Evolutionary conservation across 2,797 vertebrate genomes (phyloP).

Genomic region (Leptodactylus fallax): DNA sequence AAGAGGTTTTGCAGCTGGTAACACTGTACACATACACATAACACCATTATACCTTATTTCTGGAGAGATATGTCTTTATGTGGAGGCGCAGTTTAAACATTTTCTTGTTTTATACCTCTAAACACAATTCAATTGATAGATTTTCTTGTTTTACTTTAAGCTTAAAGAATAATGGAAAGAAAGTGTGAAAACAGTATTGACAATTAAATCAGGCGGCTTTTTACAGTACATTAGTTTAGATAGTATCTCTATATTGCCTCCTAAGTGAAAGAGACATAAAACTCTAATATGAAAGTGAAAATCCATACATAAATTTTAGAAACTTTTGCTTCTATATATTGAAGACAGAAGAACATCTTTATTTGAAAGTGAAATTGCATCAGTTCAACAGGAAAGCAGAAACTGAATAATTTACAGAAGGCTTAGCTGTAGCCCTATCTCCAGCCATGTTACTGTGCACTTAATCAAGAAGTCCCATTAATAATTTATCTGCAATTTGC

Average conservation of each 20-base stretch:
- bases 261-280: neutral
- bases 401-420: slow-evolving; percentile 29
- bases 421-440: slow-evolving; percentile 6
- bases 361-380: slow-evolving; percentile 20
- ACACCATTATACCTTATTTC: too few relatives aligned
- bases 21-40: too few relatives aligned
- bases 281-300: neutral
- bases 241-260: neutral
- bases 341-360: slow-evolving; percentile 24
- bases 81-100: too few relatives aligned
- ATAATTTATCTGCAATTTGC: slow-evolving; percentile 22
- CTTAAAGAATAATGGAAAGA: neutral
- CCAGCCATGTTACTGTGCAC: neutral
- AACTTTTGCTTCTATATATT: neutral
- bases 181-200: neutral
- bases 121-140: too few relatives aligned
- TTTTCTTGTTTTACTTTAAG: too few relatives aligned
- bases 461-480: slow-evolving; percentile 13
- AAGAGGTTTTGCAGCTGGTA: too few relatives aligned
- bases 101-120: too few relatives aligned
- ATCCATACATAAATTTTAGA: neutral
- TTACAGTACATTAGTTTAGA: neutral
- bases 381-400: neutral
- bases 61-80: too few relatives aligned
- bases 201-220: neutral